These are phyloP conservation scores for Cryptomyrus ogoouensis DNA, from an alignment of 2,113 vertebrate species.

Conservation along the genomic window DNA sequence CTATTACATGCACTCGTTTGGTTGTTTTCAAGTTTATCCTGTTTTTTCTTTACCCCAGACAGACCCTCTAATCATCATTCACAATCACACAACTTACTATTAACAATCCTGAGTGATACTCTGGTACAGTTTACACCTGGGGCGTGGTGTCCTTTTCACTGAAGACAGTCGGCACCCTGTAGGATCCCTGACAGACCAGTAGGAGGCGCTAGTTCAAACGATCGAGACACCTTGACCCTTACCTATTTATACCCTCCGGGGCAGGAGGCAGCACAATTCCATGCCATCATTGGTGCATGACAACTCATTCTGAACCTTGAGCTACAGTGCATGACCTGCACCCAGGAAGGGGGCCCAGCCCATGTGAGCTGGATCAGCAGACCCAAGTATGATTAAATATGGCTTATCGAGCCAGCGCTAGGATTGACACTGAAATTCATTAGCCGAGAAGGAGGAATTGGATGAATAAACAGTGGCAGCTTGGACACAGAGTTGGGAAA, in stretches of 20 bases:
- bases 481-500: background rate
- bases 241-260: background rate
- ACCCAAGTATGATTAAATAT: background rate
- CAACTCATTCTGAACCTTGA: background rate
- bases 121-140: background rate
- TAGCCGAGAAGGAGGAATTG: background rate
- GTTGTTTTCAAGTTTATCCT: background rate
- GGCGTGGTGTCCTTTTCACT: background rate
- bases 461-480: conserved; percentile 14
- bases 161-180: background rate
- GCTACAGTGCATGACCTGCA: background rate
- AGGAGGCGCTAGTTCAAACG: background rate
- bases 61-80: background rate
- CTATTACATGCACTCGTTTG: background rate
- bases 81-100: background rate
- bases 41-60: background rate
- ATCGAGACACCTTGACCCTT: background rate
- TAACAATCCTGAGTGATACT: background rate
- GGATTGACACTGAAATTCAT: background rate
- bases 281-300: background rate
- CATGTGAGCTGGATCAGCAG: background rate
- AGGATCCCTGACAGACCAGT: background rate
- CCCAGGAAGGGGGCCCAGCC: background rate
- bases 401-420: background rate
- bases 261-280: background rate